Base-by-base conservation (phyloP, 2,888 invertebrate species). In the Chrysolina americana region DNA sequence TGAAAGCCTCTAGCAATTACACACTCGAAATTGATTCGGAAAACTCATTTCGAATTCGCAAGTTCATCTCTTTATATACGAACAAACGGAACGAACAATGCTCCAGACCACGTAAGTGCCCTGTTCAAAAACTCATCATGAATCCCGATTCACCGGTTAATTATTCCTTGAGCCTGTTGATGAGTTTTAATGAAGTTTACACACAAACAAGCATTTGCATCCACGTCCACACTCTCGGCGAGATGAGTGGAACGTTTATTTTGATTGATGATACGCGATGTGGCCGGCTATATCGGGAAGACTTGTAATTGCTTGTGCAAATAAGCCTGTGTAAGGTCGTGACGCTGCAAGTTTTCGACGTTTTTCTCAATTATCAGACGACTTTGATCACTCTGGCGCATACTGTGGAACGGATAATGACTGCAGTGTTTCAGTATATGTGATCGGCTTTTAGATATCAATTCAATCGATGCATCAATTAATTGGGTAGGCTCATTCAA, bases 141-240 rank as follows among this genome's bases (percentile, higher is more conserved):
- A 19, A 53, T 21, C 19, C 53, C 21, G 5, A 11, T 21, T 17
- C 53, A 53, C 2, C 8, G 11, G 53, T 56, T 56, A 56, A 56
- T 56, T 56, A 48, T 17, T 48, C 48, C 48, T 17, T 9, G 48
- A 23, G 23, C 11, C 56, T 23, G 56, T 56, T 56, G 56, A 21
- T 56, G 23, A 59, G 59, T 59, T 59, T 59, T 59, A 59, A 59
- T 59, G 59, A 36, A n/a, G 36, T 59, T 56, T 9, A 59, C 15
- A 11, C 59, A 36, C 36, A 28, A 59, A 59, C 28, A 36, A n/a
- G 59, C 36, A 59, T 53, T 53, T 53, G 53, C 53, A 28, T 59
- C 9, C 59, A 59, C 15, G n/a, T 59, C 59, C 36, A 59, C 21
- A 23, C 21, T 19, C 15, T 23, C 56, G 15, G 15, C 13, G 23